Base-by-base conservation (phyloP, 2,888 invertebrate genomes). In the Zhuqinia jingwanae region DNA sequence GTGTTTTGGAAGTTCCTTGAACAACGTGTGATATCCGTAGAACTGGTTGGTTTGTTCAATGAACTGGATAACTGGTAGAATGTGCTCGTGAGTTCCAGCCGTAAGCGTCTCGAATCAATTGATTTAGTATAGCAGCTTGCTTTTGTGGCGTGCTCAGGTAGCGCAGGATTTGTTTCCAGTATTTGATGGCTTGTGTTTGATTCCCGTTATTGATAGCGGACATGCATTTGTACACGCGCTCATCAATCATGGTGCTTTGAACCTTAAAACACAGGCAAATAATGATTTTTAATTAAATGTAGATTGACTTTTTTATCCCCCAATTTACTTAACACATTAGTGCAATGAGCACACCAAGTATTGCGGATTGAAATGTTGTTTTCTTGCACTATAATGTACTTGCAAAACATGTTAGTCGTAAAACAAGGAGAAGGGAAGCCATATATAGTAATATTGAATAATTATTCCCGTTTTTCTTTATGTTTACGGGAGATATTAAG, bases 241-340 rank as follows among this genome's bases (percentile, higher is more conserved):
- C 89, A 70, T 89, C 88, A 60, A 89, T 81, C 63, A 89, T 86
- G 8, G 89, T 88, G 73, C 88, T 87, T 82, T 89, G 89, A n/a
- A 89, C 83, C 89, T 89, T 20, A 11, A 86, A 27, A 70, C n/a
- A n/a, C n/a, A 63, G 27, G 65, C 42, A 36, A 20, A 70, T n/a
- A 45, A 65, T 15, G 63, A 50, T 50, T 50, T 15, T 50, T 50
- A 8, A 15, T 13, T 50, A 13, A 50, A 50, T 50, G 15, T 50
- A 11, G 3, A 2, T 13, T 13, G 2, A 15, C 15, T 50, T 15
- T 50, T 50, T 42, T 42, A 5, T 42, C n/a, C n/a, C n/a, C n/a
- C n/a, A n/a, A 47, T 8, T 8, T 47, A 11, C 47, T 47, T 13
- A n/a, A n/a, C n/a, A n/a, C n/a, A n/a, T n/a, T n/a, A n/a, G n/a